Evolutionary conservation across 2,113 vertebrate species (phyloP).

Genomic region (Pollachius pollachius): DNA sequence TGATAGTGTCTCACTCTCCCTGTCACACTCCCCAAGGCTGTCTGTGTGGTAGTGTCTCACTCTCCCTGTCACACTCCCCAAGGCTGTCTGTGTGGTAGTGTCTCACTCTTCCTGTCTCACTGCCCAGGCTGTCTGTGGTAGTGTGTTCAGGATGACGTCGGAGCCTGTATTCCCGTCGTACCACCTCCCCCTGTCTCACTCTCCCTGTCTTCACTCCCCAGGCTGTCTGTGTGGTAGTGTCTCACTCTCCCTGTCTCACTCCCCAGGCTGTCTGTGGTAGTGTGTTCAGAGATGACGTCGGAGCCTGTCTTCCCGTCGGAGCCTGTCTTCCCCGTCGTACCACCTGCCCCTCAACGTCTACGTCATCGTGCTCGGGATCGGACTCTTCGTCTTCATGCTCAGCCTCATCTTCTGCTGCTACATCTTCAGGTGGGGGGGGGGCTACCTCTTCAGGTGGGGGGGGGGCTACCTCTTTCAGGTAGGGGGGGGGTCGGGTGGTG

Average conservation of each 20-base stretch:
- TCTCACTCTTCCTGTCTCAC: no score
- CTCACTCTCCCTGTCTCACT: slow-evolving; percentile 8
- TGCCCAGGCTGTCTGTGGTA: no score
- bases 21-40: slow-evolving; percentile 62
- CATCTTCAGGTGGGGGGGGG: slow-evolving; percentile 72
- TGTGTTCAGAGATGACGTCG: no score
- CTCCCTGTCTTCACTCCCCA: no score
- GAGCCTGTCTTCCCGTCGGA: no score
- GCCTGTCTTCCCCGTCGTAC: slow-evolving; percentile 34
- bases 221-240: slow-evolving; percentile 26
- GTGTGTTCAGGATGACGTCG: no score
- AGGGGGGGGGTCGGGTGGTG: no score
- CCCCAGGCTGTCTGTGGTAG: slow-evolving; percentile 72
- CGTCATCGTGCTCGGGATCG: slow-evolving; percentile 79
- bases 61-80: slow-evolving; percentile 29
- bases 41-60: slow-evolving; percentile 63
- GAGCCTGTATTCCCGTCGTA: no score
- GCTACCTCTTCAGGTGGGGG: neutral
- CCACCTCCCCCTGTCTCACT: no score
- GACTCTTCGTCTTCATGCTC: slow-evolving; percentile 80
- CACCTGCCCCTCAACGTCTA: slow-evolving; percentile 80
- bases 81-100: no score
- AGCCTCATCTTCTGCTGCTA: slow-evolving; percentile 84
- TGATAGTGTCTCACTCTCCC: neutral
- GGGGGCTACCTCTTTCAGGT: no score